These are phyloP conservation scores for Cantharis flavilabris DNA, from an alignment of 2,888 invertebrate species.

Conservation along the genomic window DNA sequence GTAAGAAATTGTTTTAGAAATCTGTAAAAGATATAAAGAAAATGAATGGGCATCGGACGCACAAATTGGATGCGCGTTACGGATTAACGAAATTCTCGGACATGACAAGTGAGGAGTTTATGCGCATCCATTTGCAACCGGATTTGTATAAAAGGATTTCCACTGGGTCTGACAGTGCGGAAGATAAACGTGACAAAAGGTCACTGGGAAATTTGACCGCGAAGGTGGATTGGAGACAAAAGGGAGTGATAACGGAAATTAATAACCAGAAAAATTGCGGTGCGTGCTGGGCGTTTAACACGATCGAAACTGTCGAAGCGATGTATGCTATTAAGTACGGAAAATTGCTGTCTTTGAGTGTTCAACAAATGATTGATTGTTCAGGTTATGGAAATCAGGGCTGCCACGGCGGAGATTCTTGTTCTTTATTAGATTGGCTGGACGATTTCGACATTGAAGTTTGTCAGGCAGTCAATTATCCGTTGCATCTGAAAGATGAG, in stretches of 20 bases:
- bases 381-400: constrained; percentile 73
- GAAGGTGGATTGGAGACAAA: constrained; percentile 57
- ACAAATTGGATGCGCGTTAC: constrained; percentile 58
- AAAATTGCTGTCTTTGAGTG: constrained; percentile 66
- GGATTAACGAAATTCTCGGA: constrained; percentile 67
- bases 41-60: constrained; percentile 54
- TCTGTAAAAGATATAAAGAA: constrained; percentile 56
- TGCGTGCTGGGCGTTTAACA: constrained; percentile 87
- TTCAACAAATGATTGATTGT: constrained; percentile 84
- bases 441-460: constrained; percentile 61
- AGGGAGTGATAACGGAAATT: constrained; percentile 69
- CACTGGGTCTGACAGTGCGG: neutral
- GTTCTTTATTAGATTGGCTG: constrained; percentile 77
- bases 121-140: constrained; percentile 51
- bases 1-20: constrained; percentile 49
- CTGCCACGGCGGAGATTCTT: constrained; percentile 82
- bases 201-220: constrained; percentile 35
- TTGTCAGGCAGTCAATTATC: constrained; percentile 65
- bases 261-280: constrained; percentile 78
- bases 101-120: constrained; percentile 63
- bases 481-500: constrained; percentile 60
- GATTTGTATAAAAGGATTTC: constrained; percentile 20
- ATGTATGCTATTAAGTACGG: constrained; percentile 73
- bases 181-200: constrained; percentile 1
- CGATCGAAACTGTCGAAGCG: constrained; percentile 74